Evolutionary conservation across 2,797 vertebrate genomes (phyloP), one percentile per base, ranked within the genome.

Genomic region (Poecilia velifera): DNA sequence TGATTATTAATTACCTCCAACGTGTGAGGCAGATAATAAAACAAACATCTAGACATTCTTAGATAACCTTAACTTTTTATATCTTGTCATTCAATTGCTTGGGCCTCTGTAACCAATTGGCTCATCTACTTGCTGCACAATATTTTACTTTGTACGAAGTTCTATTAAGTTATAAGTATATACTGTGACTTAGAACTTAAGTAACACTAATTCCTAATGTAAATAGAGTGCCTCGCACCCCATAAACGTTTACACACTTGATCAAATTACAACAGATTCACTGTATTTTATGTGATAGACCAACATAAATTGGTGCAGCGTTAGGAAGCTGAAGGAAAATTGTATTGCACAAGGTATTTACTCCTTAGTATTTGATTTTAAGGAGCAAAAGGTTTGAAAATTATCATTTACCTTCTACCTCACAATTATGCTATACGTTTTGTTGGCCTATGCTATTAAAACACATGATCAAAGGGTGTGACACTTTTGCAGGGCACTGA

Each of bases 1-100:
- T 46, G 3, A 55, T 41, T n/a, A 73, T 73, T 28, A 66, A 7
- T 62, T 34, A 51, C 57, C 28, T 74, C 36, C 53, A 72, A 82
- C 31, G 34, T 43, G 34, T 25, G 20, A 28, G 10, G 16, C 10
- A 71, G 22, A 43, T 36, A 10, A 39, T 4, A 41, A 25, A 25
- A 25, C 16, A 39, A 39, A 22, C 16, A 8, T 66, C 28, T 36
- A 22, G 36, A 5, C 9, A 68, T 68, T 68, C 64, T 41, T 13
- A 41, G 36, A 68, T 41, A 68, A 68, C 18, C 20, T 41, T 22
- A 7, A n/a, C 20, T 41, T 68, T 68, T 41, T 13, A 41, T 13
- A 68, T 41, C 9, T n/a, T n/a, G 59, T 36, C 5, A 70, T 25
- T 25, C 16, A 4, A 39, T 1, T 39, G 34, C 20, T 36, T 64